These are phyloP conservation scores for Cherax destructor DNA, from an alignment of 1,140 invertebrate genomes.

Conservation along the genomic window DNA sequence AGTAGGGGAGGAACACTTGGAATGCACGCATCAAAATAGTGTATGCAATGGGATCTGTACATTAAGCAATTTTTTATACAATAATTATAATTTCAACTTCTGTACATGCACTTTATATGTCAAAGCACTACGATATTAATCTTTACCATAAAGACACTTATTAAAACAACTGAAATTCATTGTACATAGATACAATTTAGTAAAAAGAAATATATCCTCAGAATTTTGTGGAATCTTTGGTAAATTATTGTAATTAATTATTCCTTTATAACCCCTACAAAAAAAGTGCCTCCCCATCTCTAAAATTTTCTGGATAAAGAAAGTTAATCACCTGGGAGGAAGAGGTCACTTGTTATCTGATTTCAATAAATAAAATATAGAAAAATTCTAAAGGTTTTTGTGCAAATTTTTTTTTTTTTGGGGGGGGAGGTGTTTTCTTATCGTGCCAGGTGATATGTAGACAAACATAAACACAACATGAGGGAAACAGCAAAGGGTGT, in stretches of 20 bases:
- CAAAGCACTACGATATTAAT: slow-evolving; percentile 1
- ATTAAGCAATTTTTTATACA: slow-evolving; percentile 44
- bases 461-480: slow-evolving; percentile 69
- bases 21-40: slow-evolving; percentile 56
- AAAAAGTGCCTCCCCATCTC: slow-evolving; percentile 42
- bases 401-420: slow-evolving; percentile 1
- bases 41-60: slow-evolving; percentile 47
- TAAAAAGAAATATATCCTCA: not conserved
- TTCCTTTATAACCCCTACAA: not conserved
- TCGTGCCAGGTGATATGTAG: slow-evolving; percentile 49
- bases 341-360: slow-evolving; percentile 19
- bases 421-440: slow-evolving; percentile 2
- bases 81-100: slow-evolving; percentile 62
- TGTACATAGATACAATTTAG: slow-evolving; percentile 28
- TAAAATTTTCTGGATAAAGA: slow-evolving; percentile 25
- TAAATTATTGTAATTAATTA: slow-evolving; percentile 13
- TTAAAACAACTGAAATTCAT: slow-evolving; percentile 18
- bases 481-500: slow-evolving; percentile 60
- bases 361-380: not conserved
- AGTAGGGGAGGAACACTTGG: slow-evolving; percentile 63
- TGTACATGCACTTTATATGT: slow-evolving; percentile 49
- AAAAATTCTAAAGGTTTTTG: slow-evolving; percentile 28
- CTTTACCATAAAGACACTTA: slow-evolving; percentile 12
- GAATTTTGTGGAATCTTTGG: not conserved
- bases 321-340: slow-evolving; percentile 43